Evolutionary conservation across 2,888 invertebrate genomes (phyloP), one percentile per base, ranked within the genome.

Genomic region (Choreutis nemorana): DNA sequence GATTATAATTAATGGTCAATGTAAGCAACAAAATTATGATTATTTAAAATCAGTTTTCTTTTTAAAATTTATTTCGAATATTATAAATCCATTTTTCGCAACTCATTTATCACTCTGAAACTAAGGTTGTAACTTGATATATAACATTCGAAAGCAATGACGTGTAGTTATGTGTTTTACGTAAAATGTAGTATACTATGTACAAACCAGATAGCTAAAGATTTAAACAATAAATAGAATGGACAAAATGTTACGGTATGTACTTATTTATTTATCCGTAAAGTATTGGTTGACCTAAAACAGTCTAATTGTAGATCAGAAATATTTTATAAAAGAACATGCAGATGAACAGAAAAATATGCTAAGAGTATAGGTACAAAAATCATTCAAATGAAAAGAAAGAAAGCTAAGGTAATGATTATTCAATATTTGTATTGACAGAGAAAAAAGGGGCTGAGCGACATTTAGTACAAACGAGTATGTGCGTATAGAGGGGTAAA

Each of bases 121-220:
- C 66, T 67, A 75, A 60, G 77, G 77, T 78, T 78, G 77, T 78
- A 73, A 71, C 62, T 75, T 54, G 61, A 66, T 72, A 72, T 67
- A 65, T 64, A 68, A 66, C 54, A 49, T 58, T 62, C 64, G 53
- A 64, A 42, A 46, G 63, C 61, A 62, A 62, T 63, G 53, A 58
- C 67, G 61, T 64, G 65, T 75, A 66, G 61, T 53, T 59, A 60
- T 68, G 70, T 72, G 72, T 78, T 78, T 67, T 75, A 77, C 68
- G 70, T 73, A 67, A 67, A 56, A 55, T 42, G 72, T 75, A 75
- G 75, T 58, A 55, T 57, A 65, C 61, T 53, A 56, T 75, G 73
- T 77, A 77, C 72, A 75, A 70, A 73, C 56, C 50, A n/a, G 47
- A 66, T 71, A 71, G 65, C 57, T 58, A 59, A 64, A 65, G 56